Evolutionary conservation across 2,113 vertebrate genomes (phyloP), one percentile per base, ranked within the genome.

Genomic region (Jaculus jaculus): DNA sequence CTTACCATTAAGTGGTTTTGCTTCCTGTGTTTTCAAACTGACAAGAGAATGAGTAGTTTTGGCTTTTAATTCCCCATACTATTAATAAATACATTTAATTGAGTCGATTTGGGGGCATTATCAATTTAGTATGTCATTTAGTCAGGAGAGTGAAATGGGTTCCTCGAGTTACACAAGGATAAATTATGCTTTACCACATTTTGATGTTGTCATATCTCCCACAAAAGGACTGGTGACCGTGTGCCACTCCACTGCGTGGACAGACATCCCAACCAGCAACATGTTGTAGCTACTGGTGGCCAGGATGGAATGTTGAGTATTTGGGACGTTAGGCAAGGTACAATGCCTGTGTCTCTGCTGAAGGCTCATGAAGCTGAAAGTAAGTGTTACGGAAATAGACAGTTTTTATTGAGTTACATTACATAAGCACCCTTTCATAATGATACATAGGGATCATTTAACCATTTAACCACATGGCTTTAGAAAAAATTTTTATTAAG

Each of bases 231-330:
- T 65, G 99, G 99, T 26, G 99, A 99, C 69, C 97, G 99, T 97
- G 98, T 99, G 90, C 99, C 99, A 9, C 97, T 99, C 60, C 99
- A 99, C 97, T 99, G 99, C 84, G 99, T 99, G 83, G 99, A 99
- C 94, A 98, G 99, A 97, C 99, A 99, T 97, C 99, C 99, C 2
- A 99, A 98, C 97, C 99, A 99, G 89, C 99, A 99, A 97, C 99
- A 99, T 93, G 98, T 99, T 78, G 99, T 99, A 94, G 99, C 99
- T 74, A 97, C 97, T 0, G 99, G 99, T 18, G 99, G 99, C 84
- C 99, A 99, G 97, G 99, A 99, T 72, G 99, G 99, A 85, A 99
- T 99, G 99, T 97, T 99, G 90, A 99, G 99, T 93, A 98, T 99
- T 93, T 99, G 99, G 99, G 99, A 99, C 77, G 99, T 99, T 82